Base-by-base conservation (phyloP, 2,797 vertebrate species). In the Notolabrus celidotus region DNA sequence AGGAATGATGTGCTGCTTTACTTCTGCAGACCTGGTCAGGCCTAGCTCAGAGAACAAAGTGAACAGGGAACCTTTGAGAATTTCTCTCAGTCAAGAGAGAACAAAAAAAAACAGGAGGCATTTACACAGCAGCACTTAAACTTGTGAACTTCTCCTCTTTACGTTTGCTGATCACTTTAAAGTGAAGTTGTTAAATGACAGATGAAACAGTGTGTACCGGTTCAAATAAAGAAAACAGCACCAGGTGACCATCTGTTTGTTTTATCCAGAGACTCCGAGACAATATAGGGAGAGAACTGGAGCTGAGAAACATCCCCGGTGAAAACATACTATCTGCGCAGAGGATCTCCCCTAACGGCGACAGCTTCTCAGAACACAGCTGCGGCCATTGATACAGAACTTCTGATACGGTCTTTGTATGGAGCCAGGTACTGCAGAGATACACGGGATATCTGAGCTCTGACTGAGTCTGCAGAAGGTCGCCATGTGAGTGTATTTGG, bases 291-390 rank as follows among this genome's bases (percentile, higher is more conserved):
- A 63, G 62, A 82, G 39, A 88, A 84, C 42, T 23, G 67, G 80
- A 83, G 66, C 57, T 22, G 60, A 38, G 51, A 50, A 74, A 62
- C 77, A 63, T 66, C 84, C 78, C 86, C 85, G 53, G 71, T 81
- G 84, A 87, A 85, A 84, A 43, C 47, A 29, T 56, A 47, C 51
- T 72, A 85, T 89, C 81, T 74, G 57, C 23, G 22, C 6, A 54
- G 78, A n/a, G 51, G 64, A 74, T 86, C 78, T 71, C 59, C 39
- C 19, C 51, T 27, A 25, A 79, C 69, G 52, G 66, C 36, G 23
- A 29, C 22, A 54, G 50, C 58, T 61, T 57, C 39, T 86, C 67
- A 74, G 64, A 63, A 63, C 67, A 76, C 50, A 83, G 77, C 66
- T 67, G 43, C 31, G 58, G 41, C 29, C 64, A 65, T 25, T 63